Conservation (phyloP, 2,888 invertebrate species). For the Chouioia cunea region DNA sequence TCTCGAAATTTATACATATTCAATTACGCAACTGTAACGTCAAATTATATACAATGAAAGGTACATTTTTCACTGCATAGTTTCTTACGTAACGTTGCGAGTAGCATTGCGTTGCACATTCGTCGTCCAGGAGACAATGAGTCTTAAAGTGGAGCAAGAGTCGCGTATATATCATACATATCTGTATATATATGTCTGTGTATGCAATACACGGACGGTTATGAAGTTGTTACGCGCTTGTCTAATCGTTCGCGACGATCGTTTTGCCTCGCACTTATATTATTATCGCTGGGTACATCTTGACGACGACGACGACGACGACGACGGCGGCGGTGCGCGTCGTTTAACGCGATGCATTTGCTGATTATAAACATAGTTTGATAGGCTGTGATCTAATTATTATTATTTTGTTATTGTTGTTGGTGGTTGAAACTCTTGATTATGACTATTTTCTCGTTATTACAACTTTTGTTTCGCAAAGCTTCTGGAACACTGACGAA, state of each 20-base stretch:
- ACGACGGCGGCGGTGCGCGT: background rate
- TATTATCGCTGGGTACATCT: no score
- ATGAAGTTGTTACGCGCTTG: slow-evolving; percentile 2
- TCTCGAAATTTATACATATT: no score
- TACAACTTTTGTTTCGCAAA: no score
- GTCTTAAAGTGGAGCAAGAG: slow-evolving; percentile 23
- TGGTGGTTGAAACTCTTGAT: no score
- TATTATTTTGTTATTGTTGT: background rate
- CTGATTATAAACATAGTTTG: slow-evolving; percentile 3
- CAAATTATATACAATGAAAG: no score
- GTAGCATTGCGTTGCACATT: slow-evolving; percentile 1
- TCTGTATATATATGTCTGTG: background rate
- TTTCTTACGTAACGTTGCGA: no score
- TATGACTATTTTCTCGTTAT: no score
- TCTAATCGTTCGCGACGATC: slow-evolving; percentile 17
- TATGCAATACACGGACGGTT: background rate
- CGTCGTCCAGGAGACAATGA: slow-evolving; percentile 22
- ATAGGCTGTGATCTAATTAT: background rate
- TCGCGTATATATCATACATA: background rate
- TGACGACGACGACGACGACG: no score
- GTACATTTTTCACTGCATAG: no score
- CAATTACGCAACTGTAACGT: no score
- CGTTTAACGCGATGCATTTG: slow-evolving; percentile 25
- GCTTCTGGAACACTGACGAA: no score
- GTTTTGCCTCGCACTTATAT: background rate